Evolutionary conservation across 2,888 invertebrate species (phyloP).

Genomic region (Trachelus troglodyta): DNA sequence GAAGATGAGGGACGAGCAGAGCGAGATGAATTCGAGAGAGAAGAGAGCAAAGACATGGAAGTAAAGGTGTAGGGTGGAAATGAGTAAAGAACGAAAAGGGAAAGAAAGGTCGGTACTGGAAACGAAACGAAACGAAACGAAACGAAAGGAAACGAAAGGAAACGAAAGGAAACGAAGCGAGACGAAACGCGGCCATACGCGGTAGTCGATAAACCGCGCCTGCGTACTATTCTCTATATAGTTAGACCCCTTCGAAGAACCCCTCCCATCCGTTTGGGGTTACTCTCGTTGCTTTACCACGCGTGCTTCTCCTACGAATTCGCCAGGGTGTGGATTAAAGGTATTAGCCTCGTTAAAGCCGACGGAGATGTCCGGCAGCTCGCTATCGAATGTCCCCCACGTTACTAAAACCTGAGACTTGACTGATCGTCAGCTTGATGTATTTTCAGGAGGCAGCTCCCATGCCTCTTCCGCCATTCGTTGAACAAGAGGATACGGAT

Average conservation of each 20-base stretch:
- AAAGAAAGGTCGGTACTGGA: slow-evolving; percentile 25
- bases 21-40: not conserved
- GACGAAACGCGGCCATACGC: slow-evolving; percentile 45
- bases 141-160: slow-evolving; percentile 27
- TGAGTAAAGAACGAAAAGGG: slow-evolving; percentile 12
- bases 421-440: not conserved
- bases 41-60: slow-evolving; percentile 26
- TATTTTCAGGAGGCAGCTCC: not conserved
- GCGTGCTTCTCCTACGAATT: slow-evolving; percentile 39
- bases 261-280: not conserved
- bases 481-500: not conserved
- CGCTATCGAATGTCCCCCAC: not conserved
- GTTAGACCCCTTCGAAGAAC: not conserved
- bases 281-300: slow-evolving; percentile 15
- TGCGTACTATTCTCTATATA: not conserved
- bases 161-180: slow-evolving; percentile 34
- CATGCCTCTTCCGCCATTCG: not conserved
- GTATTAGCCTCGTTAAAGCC: slow-evolving; percentile 29
- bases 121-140: slow-evolving; percentile 43
- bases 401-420: not conserved
- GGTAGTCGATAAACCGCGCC: slow-evolving; percentile 55
- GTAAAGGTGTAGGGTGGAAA: slow-evolving; percentile 5
- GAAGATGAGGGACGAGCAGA: not conserved
- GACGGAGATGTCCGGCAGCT: not conserved
- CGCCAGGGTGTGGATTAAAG: slow-evolving; percentile 48